Base-by-base conservation (phyloP, 2,113 vertebrate species). In the Psammodynastes pulverulentus region DNA sequence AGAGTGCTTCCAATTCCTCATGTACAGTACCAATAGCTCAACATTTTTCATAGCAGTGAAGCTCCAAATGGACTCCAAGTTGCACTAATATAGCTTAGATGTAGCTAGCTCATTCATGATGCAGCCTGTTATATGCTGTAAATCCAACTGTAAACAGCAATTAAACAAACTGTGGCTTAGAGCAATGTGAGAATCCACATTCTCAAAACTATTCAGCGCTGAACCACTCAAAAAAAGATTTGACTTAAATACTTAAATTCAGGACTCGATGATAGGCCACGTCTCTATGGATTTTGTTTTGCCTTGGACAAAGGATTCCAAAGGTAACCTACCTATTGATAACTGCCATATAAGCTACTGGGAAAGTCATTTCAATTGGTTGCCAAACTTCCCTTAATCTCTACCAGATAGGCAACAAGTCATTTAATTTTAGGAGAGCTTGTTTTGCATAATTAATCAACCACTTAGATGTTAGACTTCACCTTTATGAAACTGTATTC, bases 401-500 rank as follows among this genome's bases (percentile, higher is more conserved):
- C 29, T 84, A 43, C 39, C 53, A 13, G 24, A 46, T 13, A 54
- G 34, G 12, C 2, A 24, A 51, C 46, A 21, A 58, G 46, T 49
- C 46, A 79, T 51, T 91, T 72, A 43, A 54, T 92, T 84, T 92
- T 89, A 54, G 51, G 54, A 84, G 23, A 56, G 19, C 46, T 17
- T 46, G 84, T 54, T 53, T 84, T 52, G 34, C 67, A 90, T 53
- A 53, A 84, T 84, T 90, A 43, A 79, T 39, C 67, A 90, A 26
- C 72, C 26, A 34, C 52, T 52, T 79, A 79, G 87, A 91, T 86
- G 43, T 79, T 62, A 56, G 79, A 62, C 26, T 90, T 43, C 84
- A 86, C 49, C 39, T 52, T 0, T 2, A 94, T 56, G 89, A 95
- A 95, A 96, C 29, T 92, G 90, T 93, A 96, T 94, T 96, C 95